Percentiles rank a stretch among this genome's conserved stretches.
Evolutionary conservation across 1,140 invertebrate species (phyloP).

Genomic region (Tetragonula clypearis): DNA sequence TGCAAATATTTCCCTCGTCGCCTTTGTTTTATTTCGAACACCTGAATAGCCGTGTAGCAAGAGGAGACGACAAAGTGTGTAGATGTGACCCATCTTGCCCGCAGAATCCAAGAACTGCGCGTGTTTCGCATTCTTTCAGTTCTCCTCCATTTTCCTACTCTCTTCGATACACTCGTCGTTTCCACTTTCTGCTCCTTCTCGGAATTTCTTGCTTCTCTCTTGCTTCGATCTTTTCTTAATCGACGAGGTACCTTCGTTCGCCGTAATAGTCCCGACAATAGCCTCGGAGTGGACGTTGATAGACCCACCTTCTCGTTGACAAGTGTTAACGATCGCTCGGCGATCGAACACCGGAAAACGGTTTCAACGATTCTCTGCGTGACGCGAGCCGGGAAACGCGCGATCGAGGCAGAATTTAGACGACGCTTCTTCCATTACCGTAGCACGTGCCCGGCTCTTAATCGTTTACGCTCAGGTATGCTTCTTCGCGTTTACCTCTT

Average conservation of each 20-base stretch:
- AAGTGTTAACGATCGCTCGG: slow-evolving; percentile 43
- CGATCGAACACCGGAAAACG: slow-evolving; percentile 35
- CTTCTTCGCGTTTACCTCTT: no score
- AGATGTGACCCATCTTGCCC: slow-evolving; percentile 34
- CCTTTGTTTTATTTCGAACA: background rate
- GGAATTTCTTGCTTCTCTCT: background rate
- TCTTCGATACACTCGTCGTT: background rate
- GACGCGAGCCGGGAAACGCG: slow-evolving; percentile 23
- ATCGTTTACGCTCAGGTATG: slow-evolving; percentile 5
- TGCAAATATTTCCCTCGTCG: background rate
- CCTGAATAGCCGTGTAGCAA: background rate
- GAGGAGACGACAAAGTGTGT: background rate
- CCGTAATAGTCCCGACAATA: slow-evolving; percentile 35
- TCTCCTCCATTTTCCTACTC: background rate
- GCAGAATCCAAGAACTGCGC: slow-evolving; percentile 46
- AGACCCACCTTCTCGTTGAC: slow-evolving; percentile 38
- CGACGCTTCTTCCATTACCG: slow-evolving; percentile 20
- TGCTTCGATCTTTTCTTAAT: background rate
- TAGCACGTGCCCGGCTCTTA: slow-evolving; percentile 11
- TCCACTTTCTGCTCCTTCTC: background rate
- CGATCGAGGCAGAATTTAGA: slow-evolving; percentile 8
- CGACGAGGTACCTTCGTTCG: slow-evolving; percentile 24
- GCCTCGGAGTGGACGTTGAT: slow-evolving; percentile 39
- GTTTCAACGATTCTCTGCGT: slow-evolving; percentile 13
- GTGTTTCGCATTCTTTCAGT: slow-evolving; percentile 51